These are phyloP conservation scores for Cyanoliseus patagonus DNA, from an alignment of 2,113 vertebrate species.

Conservation along the genomic window DNA sequence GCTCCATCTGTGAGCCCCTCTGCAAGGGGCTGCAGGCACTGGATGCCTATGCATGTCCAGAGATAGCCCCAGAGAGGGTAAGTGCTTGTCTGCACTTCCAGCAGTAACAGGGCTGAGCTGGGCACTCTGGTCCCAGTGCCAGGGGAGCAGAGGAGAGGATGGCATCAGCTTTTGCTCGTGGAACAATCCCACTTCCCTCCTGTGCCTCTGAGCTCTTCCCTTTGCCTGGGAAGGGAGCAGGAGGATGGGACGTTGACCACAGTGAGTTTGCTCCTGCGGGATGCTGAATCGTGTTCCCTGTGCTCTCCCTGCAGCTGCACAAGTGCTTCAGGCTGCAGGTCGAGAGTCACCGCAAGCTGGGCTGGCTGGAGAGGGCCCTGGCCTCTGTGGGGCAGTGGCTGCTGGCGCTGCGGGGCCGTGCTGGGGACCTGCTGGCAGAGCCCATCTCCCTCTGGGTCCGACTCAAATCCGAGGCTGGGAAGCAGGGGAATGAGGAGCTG, in stretches of 20 bases:
- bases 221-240: too few species aligned
- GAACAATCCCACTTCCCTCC: fast-evolving
- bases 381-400: slow-evolving; percentile 82
- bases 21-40: slow-evolving; percentile 68
- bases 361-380: slow-evolving; percentile 73
- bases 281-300: fast-evolving
- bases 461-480: slow-evolving; percentile 81
- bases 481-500: slow-evolving; percentile 77
- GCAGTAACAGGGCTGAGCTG: too few species aligned
- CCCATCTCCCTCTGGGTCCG: slow-evolving; percentile 86
- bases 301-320: slow-evolving; percentile 72
- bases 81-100: background rate
- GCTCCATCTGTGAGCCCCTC: slow-evolving; percentile 75
- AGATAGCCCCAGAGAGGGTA: slow-evolving; percentile 81
- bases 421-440: slow-evolving; percentile 75
- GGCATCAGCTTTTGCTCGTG: background rate
- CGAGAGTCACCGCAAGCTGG: slow-evolving; percentile 80
- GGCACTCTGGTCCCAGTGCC: fast-evolving
- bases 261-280: background rate
- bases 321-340: slow-evolving; percentile 81
- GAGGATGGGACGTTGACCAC: fast-evolving
- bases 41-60: slow-evolving; percentile 31
- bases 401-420: slow-evolving; percentile 61
- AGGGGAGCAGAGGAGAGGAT: background rate
- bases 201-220: background rate